Base-by-base conservation (phyloP, 2,797 vertebrate species). In the Betta splendens region DNA sequence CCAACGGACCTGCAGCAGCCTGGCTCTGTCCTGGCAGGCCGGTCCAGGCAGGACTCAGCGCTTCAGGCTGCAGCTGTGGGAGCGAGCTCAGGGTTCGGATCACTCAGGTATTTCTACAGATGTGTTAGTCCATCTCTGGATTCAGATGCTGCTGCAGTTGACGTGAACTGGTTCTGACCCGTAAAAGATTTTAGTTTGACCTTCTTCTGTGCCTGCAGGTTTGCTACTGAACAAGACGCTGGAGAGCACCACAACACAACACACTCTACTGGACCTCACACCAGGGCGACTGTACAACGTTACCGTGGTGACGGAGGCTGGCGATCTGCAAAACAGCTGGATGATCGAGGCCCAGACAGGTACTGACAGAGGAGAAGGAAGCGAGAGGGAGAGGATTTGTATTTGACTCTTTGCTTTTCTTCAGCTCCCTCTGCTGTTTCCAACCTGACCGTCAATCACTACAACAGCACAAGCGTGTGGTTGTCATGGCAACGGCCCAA, bases 221-320 rank as follows among this genome's bases (percentile, higher is more conserved):
- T 48, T 80, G 23, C 55, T 93, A 70, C 81, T 52, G 38, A 89
- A 94, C 25, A 50, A 63, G 53, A 85, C 68, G 0, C 52, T 93
- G 33, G 88, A 90, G 69, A 93, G 81, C 69, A 84, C 75, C 7
- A 44, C 82, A 3, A 93, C 89, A 4, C 87, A 86, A 2, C 88
- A 85, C 67, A 80, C 73, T 2, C 88, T 96, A 37, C 43, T 43
- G 0, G 71, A 80, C 47, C 91, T 98, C 67, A 56, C 33, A 3
- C 89, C 92, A 0, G 97, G 96, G 18, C 91, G 86, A 7, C 40
- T 87, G 2, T 98, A 97, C 85, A 94, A 94, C 36, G 64, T 99
- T 22, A 94, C 93, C 51, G 36, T 98, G 72, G 77, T 92, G 48
- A 92, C 92, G 0, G 90, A 94, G 79, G 90, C 94, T 1, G 87